Base-by-base conservation (phyloP, 2,888 invertebrate genomes). In the Sceliomorpha sp. region DNA sequence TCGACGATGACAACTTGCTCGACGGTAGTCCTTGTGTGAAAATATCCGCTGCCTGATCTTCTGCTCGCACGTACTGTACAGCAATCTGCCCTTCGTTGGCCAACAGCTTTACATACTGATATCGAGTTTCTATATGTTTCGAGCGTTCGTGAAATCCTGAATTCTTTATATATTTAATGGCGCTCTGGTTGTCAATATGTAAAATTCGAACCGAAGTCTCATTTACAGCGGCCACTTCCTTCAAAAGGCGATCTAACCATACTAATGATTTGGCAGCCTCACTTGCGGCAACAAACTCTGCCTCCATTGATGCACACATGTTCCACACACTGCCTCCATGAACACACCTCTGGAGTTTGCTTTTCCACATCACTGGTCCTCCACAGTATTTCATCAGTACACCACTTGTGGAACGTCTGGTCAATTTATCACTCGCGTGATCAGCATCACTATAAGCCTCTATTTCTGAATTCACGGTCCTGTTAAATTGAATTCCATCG, bases 401-500 rank as follows among this genome's bases (percentile, higher is more conserved):
- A 5, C 69, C 70, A 10, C 68, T 72, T 2, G 45, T 64, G 3
- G 56, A 72, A n/a, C 67, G 48, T 29, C 69, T 27, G 1, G 66
- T 66, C 13, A 15, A 40, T 9, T 58, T 8, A 63, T 70, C 67
- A 10, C 55, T 51, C 5, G 70, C 70, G 10, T 48, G 71, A 31
- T 75, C 72, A 8, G 73, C 72, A 39, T 75, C 69, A 12, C 53
- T 47, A 15, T 31, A 44, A n/a, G 44, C 31, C 15, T 44, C 44
- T 14, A 44, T 29, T 9, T 10, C 13, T 8, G 7, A 14, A 15
- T 29, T 0, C 9, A 5, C 10, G 6, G 17, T 37, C 6, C 17
- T 31, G 24, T 34, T 36, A 24, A 60, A 70, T 13, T 17, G 12
- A 8, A 70, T 50, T 7, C 71, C 63, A 8, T 37, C 10, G n/a